Percentiles rank a stretch among this genome's conserved stretches.
These are phyloP conservation scores for Mormyrus hasselquistii DNA, from an alignment of 2,797 vertebrate species.

Conservation along the genomic window DNA sequence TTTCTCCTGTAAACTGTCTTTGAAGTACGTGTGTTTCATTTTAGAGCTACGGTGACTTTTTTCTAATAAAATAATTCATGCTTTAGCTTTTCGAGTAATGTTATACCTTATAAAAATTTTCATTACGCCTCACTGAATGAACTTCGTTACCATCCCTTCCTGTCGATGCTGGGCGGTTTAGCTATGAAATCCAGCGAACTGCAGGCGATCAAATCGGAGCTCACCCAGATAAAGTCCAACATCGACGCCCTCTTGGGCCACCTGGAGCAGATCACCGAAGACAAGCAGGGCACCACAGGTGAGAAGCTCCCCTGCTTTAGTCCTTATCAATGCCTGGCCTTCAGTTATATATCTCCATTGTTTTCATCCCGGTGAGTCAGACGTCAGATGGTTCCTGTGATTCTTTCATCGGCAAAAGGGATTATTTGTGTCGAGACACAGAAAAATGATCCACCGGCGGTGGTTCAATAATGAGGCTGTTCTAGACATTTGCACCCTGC, in stretches of 20 bases:
- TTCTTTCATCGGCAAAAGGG: background rate
- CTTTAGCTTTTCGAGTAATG: background rate
- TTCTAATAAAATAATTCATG: background rate
- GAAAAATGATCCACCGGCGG: background rate
- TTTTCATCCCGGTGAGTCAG: background rate
- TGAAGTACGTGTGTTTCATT: background rate
- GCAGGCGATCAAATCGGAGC: slow-evolving; percentile 82
- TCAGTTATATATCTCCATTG: no score
- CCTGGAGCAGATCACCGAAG: slow-evolving; percentile 86
- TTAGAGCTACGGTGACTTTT: background rate
- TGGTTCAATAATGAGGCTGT: background rate
- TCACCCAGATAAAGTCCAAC: slow-evolving; percentile 90
- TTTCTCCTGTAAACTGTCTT: background rate
- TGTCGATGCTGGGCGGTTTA: slow-evolving; percentile 22
- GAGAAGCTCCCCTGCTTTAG: slow-evolving; percentile 20
- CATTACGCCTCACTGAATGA: background rate
- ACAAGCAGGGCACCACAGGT: slow-evolving; percentile 75
- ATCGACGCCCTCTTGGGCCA: slow-evolving; percentile 82
- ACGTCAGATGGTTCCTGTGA: background rate
- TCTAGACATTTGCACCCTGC: background rate
- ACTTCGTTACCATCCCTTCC: background rate
- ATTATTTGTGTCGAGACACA: background rate
- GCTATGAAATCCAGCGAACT: slow-evolving; percentile 79
- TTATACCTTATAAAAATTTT: background rate
- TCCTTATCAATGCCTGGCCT: background rate